Evolutionary conservation across 2,888 invertebrate genomes (phyloP), one percentile per base, ranked within the genome.

Genomic region (Hofmannophila pseudospretella): DNA sequence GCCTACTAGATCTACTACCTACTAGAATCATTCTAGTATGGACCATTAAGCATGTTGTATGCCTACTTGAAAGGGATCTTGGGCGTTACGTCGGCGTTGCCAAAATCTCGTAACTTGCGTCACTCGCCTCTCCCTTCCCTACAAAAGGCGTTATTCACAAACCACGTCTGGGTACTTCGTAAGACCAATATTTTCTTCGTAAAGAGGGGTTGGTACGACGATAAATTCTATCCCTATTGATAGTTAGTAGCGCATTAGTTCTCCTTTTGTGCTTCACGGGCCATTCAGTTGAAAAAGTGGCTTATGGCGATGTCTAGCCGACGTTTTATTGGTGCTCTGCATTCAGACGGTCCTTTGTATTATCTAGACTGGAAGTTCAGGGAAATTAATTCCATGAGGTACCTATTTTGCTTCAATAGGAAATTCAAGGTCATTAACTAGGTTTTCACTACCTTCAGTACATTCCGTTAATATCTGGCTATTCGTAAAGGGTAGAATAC

Each of bases 111-210:
- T 2, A 34, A 46, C 51, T n/a, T n/a, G 42, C 40, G 7, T 25
- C 34, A 35, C 13, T n/a, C 20, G 36, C 27, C 42, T 41, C 47
- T 51, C 49, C 58, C 48, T 57, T 48, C 49, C 47, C 68, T 66
- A 76, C 76, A 79, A 76, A 79, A 76, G 77, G 57, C 64, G 58
- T 69, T 68, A 74, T 76, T 69, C 76, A 74, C 71, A 67, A 72
- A 72, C 77, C 78, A 70, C 70, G 82, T 81, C 80, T 79, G 70
- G 71, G 74, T 76, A 80, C 81, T 84, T 78, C 69, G 72, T 65
- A 81, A 84, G 80, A 80, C 80, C 72, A 85, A 82, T 82, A 84
- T 85, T 82, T 82, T 80, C 78, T 75, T 73, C 74, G 60, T 53
- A 63, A 70, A 73, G 70, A 76, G 77, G 79, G 79, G 75, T 62